Conservation (phyloP, 2,888 invertebrate genomes). For the Andrena bicolor region DNA sequence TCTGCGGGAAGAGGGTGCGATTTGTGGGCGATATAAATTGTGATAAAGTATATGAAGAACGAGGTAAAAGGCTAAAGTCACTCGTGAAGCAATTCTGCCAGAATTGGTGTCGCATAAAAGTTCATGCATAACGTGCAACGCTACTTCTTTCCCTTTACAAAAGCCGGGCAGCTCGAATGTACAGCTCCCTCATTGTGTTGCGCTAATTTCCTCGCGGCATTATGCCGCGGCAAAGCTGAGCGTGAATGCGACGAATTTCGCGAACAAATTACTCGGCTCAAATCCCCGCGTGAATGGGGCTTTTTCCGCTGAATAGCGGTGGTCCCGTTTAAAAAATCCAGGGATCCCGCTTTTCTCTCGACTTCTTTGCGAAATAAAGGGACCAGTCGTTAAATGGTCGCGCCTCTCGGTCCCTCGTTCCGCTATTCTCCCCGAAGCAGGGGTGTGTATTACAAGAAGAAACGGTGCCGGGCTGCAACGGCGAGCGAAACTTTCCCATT, state of each 20-base stretch:
- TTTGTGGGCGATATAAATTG: no score
- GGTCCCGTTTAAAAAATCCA: neutral
- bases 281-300: neutral
- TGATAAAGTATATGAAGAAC: no score
- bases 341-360: neutral
- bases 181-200: neutral
- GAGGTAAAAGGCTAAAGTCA: neutral
- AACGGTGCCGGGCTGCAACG: neutral
- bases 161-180: no score
- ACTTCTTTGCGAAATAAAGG: neutral
- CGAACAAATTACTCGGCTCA: no score
- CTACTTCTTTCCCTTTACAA: neutral
- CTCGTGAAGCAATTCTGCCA: neutral
- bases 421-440: neutral
- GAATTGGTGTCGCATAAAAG: neutral
- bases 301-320: neutral
- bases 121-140: neutral
- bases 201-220: slow-evolving; percentile 5
- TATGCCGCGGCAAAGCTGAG: neutral
- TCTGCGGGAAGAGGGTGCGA: no score
- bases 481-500: neutral
- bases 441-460: neutral
- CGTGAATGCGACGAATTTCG: neutral
- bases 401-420: neutral
- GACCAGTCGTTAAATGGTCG: neutral